Evolutionary conservation across 2,797 vertebrate species (phyloP).

Genomic region (Malurus leucopterus): DNA sequence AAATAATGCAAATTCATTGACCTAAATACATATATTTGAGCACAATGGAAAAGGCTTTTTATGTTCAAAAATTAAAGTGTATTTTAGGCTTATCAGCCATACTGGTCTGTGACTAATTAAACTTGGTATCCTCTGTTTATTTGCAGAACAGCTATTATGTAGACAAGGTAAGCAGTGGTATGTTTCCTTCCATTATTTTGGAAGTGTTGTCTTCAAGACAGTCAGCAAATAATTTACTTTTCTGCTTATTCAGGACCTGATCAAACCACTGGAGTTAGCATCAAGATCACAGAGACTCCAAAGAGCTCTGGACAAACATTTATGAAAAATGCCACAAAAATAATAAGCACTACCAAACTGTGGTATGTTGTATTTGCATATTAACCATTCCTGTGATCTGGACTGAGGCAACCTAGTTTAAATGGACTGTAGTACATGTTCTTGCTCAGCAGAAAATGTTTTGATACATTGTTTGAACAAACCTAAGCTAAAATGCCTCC

Average conservation of each 20-base stretch:
- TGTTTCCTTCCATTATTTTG: not conserved
- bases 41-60: not conserved
- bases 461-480: not conserved
- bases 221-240: not conserved
- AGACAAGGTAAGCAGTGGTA: not conserved
- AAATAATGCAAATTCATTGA: not conserved
- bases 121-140: not conserved
- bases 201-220: not conserved
- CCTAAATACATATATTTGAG: not conserved
- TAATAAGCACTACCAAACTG: not conserved
- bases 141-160: not conserved
- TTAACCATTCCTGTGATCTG: not conserved
- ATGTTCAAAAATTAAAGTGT: not conserved
- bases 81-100: not conserved
- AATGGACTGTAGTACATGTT: not conserved
- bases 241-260: not conserved
- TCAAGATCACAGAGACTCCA: not conserved
- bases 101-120: not conserved
- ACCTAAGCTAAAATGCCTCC: not conserved
- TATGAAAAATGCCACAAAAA: not conserved
- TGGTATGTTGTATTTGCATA: not conserved
- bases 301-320: not conserved
- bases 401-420: not conserved
- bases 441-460: not conserved
- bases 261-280: not conserved